Evolutionary conservation across 1,140 invertebrate genomes (phyloP).

Genomic region (Drosophila burlai): DNA sequence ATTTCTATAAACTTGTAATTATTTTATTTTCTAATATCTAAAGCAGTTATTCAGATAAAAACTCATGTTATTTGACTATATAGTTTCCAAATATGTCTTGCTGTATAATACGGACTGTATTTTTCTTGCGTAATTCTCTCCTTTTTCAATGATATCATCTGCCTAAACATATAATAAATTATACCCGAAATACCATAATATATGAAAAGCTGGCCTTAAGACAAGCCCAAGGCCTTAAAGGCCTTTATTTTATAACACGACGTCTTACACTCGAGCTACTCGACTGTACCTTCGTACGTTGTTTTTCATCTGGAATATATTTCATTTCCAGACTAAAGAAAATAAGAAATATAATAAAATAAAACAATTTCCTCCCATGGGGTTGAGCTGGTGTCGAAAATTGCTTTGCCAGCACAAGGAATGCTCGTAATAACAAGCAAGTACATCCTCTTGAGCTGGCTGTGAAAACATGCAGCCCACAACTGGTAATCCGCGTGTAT

Average conservation of each 20-base stretch:
- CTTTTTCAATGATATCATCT: constrained; percentile 3
- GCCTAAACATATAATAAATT: constrained; percentile 6
- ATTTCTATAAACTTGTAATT: too few species aligned
- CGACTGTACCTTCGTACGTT: not conserved
- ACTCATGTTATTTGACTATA: not conserved
- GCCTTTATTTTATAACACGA: constrained; percentile 15
- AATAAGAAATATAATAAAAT: constrained; percentile 26
- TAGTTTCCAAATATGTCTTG: not conserved
- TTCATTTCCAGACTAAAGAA: constrained; percentile 24
- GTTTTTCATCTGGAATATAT: constrained; percentile 40
- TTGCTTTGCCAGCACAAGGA: constrained; percentile 32
- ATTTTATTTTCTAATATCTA: not conserved
- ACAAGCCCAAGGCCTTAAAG: not conserved
- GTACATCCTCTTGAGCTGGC: constrained; percentile 27
- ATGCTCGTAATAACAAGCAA: constrained; percentile 26
- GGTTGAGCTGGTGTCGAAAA: constrained; percentile 35
- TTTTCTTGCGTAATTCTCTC: not conserved
- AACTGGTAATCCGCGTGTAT: constrained; percentile 48
- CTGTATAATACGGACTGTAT: not conserved
- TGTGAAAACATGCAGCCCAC: constrained; percentile 42
- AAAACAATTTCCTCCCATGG: constrained; percentile 29
- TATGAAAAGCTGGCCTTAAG: constrained; percentile 2
- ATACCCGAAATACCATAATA: not conserved
- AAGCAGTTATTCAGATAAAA: not conserved
- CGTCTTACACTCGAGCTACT: not conserved